Conservation (phyloP, 2,888 invertebrate species). For the Thera obeliscata region DNA sequence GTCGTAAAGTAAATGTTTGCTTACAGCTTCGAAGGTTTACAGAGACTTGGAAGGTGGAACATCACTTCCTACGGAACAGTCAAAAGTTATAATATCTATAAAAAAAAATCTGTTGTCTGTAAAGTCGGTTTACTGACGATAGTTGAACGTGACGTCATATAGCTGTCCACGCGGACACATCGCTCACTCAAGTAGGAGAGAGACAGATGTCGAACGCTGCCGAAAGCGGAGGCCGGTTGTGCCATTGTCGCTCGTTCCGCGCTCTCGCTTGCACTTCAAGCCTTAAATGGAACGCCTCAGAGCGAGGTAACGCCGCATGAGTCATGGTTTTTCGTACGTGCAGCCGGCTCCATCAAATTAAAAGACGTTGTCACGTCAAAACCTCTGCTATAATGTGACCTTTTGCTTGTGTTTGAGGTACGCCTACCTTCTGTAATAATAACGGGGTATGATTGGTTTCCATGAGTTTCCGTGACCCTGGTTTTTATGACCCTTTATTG, state of each 20-base stretch:
- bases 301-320: too few relatives aligned
- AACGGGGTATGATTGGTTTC: neutral
- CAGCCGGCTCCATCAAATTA: too few relatives aligned
- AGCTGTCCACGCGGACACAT: too few relatives aligned
- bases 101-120: neutral
- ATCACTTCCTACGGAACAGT: neutral
- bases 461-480: neutral
- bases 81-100: neutral
- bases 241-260: too few relatives aligned
- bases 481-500: neutral
- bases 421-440: conserved; percentile 1
- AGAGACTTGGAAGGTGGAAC: conserved; percentile 10
- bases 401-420: neutral
- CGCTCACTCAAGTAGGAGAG: too few relatives aligned
- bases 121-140: neutral
- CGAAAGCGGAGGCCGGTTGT: too few relatives aligned
- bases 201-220: too few relatives aligned
- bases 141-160: neutral
- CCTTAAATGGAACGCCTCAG: too few relatives aligned
- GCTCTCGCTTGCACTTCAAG: too few relatives aligned
- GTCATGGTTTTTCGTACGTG: too few relatives aligned
- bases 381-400: neutral
- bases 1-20: conserved; percentile 15
- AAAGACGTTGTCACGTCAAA: too few relatives aligned
- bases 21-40: conserved; percentile 9